These are phyloP conservation scores for Hippopotamyrus pictus DNA, from an alignment of 2,797 vertebrate genomes.

Conservation along the genomic window DNA sequence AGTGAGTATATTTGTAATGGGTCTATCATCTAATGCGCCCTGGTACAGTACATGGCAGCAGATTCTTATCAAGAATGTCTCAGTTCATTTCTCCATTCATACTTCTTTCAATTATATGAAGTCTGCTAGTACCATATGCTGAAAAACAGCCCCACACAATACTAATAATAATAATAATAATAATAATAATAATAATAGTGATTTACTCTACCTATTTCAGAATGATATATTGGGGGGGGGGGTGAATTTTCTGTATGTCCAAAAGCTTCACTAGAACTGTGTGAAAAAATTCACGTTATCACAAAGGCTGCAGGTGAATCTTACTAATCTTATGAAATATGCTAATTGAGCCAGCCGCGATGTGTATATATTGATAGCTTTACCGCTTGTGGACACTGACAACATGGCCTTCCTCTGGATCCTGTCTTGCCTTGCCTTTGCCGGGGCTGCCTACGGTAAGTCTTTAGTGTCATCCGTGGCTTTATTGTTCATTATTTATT, in stretches of 20 bases:
- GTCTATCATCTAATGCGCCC: neutral
- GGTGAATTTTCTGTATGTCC: too few species aligned
- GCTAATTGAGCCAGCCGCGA: neutral
- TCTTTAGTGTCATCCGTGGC: neutral
- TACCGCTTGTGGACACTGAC: slow-evolving; percentile 20
- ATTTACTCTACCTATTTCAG: neutral
- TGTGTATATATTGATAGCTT: slow-evolving; percentile 1
- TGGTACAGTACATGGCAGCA: neutral
- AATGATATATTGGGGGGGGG: neutral
- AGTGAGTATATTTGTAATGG: neutral
- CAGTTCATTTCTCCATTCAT: neutral
- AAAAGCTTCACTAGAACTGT: neutral
- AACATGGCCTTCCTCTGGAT: slow-evolving; percentile 65
- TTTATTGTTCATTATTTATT: neutral
- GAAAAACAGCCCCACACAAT: neutral
- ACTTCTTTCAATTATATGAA: neutral
- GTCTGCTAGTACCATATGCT: neutral
- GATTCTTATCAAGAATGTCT: neutral
- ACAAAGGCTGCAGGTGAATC: slow-evolving; percentile 5
- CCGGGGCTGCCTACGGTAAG: slow-evolving; percentile 55
- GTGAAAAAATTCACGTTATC: slow-evolving; percentile 17
- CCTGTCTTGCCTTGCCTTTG: slow-evolving; percentile 60
- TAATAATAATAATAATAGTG: neutral
- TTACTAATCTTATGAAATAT: neutral
- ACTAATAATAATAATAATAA: neutral